phyloP scores from a whole-genome alignment of 2,797 vertebrate species.

The Spinibarbus caldwelli region DNA sequence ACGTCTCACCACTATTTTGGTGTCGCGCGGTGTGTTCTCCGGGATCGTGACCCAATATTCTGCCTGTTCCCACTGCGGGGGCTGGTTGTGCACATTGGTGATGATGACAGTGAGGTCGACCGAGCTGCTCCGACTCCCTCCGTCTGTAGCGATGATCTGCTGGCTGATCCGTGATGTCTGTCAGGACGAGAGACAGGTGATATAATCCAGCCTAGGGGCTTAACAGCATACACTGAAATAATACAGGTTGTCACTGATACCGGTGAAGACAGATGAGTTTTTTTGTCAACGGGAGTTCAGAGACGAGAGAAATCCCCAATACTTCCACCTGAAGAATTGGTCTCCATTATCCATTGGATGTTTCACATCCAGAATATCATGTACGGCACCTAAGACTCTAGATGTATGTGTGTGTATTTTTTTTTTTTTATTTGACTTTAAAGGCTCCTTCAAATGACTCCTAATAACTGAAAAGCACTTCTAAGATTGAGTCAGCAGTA shows the following conservation, averaged over 20 bases:
- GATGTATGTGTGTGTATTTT: constrained; percentile 29
- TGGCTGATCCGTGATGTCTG: constrained; percentile 78
- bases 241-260: constrained; percentile 30
- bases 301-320: constrained; percentile 50
- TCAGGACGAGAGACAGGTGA: constrained; percentile 9
- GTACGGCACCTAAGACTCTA: constrained; percentile 18
- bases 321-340: constrained; percentile 56
- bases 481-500: constrained; percentile 57
- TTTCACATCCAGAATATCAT: constrained; percentile 43
- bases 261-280: constrained; percentile 43
- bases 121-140: constrained; percentile 85
- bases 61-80: constrained; percentile 83
- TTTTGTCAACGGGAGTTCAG: constrained; percentile 44
- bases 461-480: constrained; percentile 42
- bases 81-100: constrained; percentile 86
- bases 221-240: constrained; percentile 33
- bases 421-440: constrained; percentile 54
- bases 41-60: constrained; percentile 86
- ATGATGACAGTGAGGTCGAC: constrained; percentile 86
- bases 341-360: constrained; percentile 57
- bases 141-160: constrained; percentile 84
- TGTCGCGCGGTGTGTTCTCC: constrained; percentile 82
- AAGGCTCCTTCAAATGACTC: constrained; percentile 35
- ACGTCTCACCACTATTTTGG: constrained; percentile 83
- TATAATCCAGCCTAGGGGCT: constrained; percentile 31